Evolutionary conservation across 1,140 invertebrate species (phyloP), one percentile per base, ranked within the genome.

Genomic region (Neotoxoptera formosana): DNA sequence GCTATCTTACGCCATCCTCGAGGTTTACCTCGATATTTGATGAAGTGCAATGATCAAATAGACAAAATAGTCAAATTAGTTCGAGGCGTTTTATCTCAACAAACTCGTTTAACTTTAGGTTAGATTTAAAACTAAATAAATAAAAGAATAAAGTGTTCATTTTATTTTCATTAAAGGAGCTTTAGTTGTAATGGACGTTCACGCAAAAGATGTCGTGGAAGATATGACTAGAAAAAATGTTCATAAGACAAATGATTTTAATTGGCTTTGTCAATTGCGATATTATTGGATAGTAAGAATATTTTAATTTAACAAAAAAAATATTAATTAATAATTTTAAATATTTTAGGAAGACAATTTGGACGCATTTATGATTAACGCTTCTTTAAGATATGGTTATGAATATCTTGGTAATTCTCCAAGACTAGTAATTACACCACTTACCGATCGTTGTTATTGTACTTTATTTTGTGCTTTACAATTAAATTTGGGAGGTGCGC

Each of bases 351-450:
- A 97, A 45, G 95, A 96, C 1, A 95, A 97, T 94, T 95, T 99
- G 94, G 96, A 97, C 34, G 98, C 98, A 0, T 96, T 97, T 93
- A 99, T 99, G 98, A 99, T 99, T 94, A 99, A 99, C 95, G 97
- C 98, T 0, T 97, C 97, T 94, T 96, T 99, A 94, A 96, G 96
- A 34, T 99, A 99, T 95, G 98, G 98, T 34, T 99, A 99, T 95
- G 99, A 99, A 95, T 99, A 99, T 95, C 96, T 99, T 41, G 98
- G 98, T 6, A 99, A 99, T 95, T 97, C 97, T 23, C 97, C 97
- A 14, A 96, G 98, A 89, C 96, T 99, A 41, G 98, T 98, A 0
- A 98, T 98, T 94, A 98, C 98, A 7, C 97, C 98, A 2, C 95
- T 99, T 56, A 99, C 98, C 0, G 98, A 99, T 96, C 96, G 97